A percentile compares a stretch with the other conserved stretches of the same genome.
Conservation (phyloP, 2,888 invertebrate genomes). For the Eupeodes latifasciatus region DNA sequence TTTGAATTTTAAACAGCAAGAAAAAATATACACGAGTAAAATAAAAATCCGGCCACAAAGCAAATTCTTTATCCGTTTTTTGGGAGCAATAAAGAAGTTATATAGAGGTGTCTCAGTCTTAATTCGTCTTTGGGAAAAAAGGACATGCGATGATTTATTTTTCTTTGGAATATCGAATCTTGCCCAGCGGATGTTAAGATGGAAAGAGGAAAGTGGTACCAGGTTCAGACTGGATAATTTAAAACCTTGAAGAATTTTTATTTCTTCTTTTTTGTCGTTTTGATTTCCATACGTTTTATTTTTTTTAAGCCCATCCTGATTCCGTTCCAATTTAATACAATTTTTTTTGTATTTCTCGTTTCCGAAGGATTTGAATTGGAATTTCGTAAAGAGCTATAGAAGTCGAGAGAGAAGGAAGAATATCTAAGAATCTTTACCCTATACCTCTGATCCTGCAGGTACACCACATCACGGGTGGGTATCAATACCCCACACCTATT, state of each 20-base stretch:
- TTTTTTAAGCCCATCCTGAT: constrained; percentile 41
- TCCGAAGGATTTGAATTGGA: constrained; percentile 45
- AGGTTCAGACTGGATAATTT: constrained; percentile 1
- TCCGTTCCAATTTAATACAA: constrained; percentile 47
- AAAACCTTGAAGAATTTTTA: constrained; percentile 32
- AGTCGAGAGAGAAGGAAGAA: not conserved
- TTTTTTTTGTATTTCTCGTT: constrained; percentile 23
- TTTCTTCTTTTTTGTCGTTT: not conserved
- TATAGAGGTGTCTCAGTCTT: not conserved
- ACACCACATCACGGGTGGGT: constrained; percentile 11
- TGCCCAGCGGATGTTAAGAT: not conserved
- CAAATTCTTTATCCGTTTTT: not conserved
- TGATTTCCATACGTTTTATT: constrained; percentile 20
- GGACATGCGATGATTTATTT: constrained; percentile 29
- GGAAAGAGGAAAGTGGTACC: not conserved
- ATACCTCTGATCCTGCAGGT: constrained; percentile 11
- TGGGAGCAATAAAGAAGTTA: constrained; percentile 7
- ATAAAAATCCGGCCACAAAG: constrained; percentile 1
- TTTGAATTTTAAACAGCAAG: constrained; percentile 17
- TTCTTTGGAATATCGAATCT: constrained; percentile 11
- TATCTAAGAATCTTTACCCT: not conserved
- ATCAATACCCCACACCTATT: constrained; percentile 32
- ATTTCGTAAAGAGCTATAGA: not conserved
- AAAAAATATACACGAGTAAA: not conserved
- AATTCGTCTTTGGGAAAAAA: constrained; percentile 5